Percentiles rank a stretch among this genome's conserved stretches.
Evolutionary conservation across 2,113 vertebrate species (phyloP).

Genomic region (Ptilonorhynchus violaceus): DNA sequence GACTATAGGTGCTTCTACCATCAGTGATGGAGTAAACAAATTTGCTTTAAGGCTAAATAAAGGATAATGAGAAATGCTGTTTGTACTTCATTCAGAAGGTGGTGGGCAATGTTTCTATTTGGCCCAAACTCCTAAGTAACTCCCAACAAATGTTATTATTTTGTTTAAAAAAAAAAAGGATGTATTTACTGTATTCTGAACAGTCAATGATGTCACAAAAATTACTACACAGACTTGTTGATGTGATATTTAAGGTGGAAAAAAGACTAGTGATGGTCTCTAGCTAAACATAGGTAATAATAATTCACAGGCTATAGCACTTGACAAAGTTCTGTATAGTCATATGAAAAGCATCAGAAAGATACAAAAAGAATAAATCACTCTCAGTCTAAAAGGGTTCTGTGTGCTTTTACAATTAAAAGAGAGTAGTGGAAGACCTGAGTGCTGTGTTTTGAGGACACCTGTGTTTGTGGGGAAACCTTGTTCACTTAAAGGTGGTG

Average conservation of each 20-base stretch:
- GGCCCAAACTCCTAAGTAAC: neutral
- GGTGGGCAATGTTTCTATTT: neutral
- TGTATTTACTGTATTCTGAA: neutral
- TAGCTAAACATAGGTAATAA: neutral
- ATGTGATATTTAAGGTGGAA: neutral
- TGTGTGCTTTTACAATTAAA: conserved; percentile 46
- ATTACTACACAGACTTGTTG: neutral
- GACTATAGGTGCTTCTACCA: neutral
- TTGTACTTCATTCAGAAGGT: neutral
- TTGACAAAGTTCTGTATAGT: neutral
- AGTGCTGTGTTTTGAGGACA: neutral
- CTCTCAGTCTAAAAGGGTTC: conserved; percentile 5
- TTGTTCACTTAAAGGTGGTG: conserved; percentile 46
- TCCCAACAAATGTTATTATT: neutral
- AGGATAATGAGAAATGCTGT: neutral
- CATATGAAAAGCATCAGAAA: conserved; percentile 15
- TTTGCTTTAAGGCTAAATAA: neutral
- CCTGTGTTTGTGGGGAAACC: fast-evolving
- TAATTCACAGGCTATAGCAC: neutral
- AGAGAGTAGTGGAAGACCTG: neutral
- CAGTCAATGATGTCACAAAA: neutral
- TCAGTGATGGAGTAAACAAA: neutral
- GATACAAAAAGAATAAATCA: neutral
- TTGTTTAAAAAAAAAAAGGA: neutral
- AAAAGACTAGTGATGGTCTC: neutral